These are phyloP conservation scores for Otocyon megalotis DNA, from an alignment of 2,113 vertebrate species.

Conservation along the genomic window DNA sequence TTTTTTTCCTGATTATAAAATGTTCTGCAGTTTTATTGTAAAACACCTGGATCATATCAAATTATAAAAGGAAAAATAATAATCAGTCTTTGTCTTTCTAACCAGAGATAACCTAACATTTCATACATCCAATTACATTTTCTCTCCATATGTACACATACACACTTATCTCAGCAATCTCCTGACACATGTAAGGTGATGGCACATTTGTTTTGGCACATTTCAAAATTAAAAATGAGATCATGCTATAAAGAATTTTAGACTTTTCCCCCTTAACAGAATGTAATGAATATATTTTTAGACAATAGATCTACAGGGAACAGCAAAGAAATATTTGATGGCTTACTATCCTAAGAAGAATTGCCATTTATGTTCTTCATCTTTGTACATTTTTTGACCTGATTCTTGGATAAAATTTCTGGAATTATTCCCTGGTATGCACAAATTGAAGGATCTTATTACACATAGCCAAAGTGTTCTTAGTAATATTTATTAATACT, in stretches of 20 bases:
- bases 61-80: neutral
- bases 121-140: neutral
- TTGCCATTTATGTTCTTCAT: neutral
- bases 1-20: neutral
- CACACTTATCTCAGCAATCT: neutral
- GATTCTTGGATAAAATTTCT: neutral
- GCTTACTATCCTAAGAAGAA: neutral
- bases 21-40: neutral
- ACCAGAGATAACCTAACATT: neutral
- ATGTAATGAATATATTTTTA: neutral
- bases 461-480: neutral
- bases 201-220: neutral
- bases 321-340: neutral
- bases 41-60: neutral
- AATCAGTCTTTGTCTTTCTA: neutral
- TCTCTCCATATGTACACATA: neutral
- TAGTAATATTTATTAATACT: neutral
- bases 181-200: neutral
- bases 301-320: neutral
- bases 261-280: neutral
- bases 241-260: neutral
- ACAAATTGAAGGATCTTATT: neutral
- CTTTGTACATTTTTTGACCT: neutral
- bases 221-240: neutral
- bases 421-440: neutral